Evolutionary conservation across 2,113 vertebrate species (phyloP).

Genomic region (Dicrurus megarhynchus): DNA sequence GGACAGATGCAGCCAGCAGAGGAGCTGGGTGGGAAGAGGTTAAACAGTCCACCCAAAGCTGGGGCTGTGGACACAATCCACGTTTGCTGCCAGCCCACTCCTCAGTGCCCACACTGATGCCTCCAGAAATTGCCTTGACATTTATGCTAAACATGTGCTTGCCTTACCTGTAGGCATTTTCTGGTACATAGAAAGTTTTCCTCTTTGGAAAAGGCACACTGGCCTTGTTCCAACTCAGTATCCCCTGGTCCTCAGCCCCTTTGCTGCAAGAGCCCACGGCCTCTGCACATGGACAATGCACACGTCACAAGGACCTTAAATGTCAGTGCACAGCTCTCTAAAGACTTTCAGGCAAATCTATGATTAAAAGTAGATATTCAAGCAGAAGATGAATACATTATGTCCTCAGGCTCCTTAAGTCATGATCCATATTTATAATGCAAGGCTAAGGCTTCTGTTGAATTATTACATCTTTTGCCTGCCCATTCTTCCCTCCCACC

Average conservation of each 20-base stretch:
- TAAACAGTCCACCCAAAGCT: neutral
- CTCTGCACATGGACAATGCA: neutral
- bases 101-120: neutral
- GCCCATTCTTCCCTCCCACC: neutral
- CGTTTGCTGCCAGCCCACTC: rapidly evolving
- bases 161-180: constrained; percentile 2
- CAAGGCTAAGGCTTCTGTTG: constrained; percentile 6
- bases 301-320: neutral
- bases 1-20: neutral
- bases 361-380: constrained; percentile 44
- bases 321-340: neutral
- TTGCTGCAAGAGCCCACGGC: neutral
- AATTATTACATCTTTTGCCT: constrained; percentile 20
- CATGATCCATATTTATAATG: constrained; percentile 69
- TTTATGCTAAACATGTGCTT: neutral
- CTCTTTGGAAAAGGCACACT: neutral
- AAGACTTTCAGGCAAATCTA: neutral
- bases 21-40: neutral
- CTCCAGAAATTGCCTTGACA: neutral
- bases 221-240: neutral
- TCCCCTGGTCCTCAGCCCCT: neutral
- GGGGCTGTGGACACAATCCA: neutral
- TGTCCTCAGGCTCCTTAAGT: constrained; percentile 37
- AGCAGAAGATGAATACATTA: constrained; percentile 43
- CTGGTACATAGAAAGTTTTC: neutral